Base-by-base conservation (phyloP, 2,888 invertebrate genomes). In the Acanthococcus lagerstroemiae region DNA sequence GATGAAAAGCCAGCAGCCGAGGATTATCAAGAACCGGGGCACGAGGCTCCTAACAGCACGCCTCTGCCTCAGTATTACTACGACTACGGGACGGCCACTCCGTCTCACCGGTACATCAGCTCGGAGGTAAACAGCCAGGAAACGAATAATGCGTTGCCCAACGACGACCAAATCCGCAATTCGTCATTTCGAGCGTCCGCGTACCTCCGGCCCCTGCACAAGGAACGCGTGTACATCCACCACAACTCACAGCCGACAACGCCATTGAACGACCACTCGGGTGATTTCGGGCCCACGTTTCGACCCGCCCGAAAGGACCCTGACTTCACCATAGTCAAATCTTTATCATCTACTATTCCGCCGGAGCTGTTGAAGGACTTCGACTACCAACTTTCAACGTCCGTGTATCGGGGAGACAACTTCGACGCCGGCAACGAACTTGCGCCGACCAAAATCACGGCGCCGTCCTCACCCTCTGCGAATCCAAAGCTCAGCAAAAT, bases 181-280 rank as follows among this genome's bases (percentile, higher is more conserved):
- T 26, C 22, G 3, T 27, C 65, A 6, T 65, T 56, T 22, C 19
- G 37, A 37, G 21, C 54, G 7, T 66, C 66, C 6, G 58, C 67
- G 1, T 54, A 60, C 24, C 44, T 67, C 22, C 61, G 60, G 22
- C 67, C 67, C 1, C 26, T 67, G 45, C 58, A 48, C 24, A 54
- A 60, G 44, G 67, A 67, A 55, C 52, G 67, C 19, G 67, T 67
- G n/a, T 60, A 67, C 19, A 67, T 67, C 46, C 60, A 67, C 15
- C 67, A 60, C 22, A 67, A 67, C 25, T 60, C 67, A 17, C 46
- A 52, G 24, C 67, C 67, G 0, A 56, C 56, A 15, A 4, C 27
- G 5, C 15, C 37, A 17, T 27, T 50, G 60, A 44, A 55, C n/a
- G 45, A 44, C 15, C 27, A 54, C 37, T 6, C 19, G 25, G 21